Conservation (phyloP, 2,888 invertebrate species). For the Morpho deidamia region DNA sequence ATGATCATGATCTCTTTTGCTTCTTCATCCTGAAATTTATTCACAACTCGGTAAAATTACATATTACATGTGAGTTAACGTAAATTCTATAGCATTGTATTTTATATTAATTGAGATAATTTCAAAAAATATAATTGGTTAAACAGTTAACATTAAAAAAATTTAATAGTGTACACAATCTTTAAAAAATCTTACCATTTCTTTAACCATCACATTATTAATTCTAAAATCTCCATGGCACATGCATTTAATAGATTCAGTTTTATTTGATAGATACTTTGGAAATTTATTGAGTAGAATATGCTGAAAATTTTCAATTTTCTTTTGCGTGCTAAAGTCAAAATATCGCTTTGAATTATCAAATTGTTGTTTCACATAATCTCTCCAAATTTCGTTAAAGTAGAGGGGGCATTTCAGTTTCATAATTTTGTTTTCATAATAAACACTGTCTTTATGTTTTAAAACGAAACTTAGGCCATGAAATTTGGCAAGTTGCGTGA, state of each 20-base stretch:
- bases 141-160: no score
- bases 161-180: no score
- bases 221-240: slow-evolving; percentile 40
- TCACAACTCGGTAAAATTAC: no score
- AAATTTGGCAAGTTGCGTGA: slow-evolving; percentile 34
- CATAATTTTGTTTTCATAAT: slow-evolving; percentile 30
- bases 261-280: slow-evolving; percentile 26
- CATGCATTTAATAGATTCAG: slow-evolving; percentile 26
- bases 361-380: slow-evolving; percentile 29
- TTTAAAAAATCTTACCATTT: slow-evolving; percentile 29
- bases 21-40: slow-evolving; percentile 35
- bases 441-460: slow-evolving; percentile 27
- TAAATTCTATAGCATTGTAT: no score
- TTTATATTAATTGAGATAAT: no score
- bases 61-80: no score
- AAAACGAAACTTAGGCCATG: slow-evolving; percentile 34
- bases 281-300: slow-evolving; percentile 24
- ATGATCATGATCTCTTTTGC: slow-evolving; percentile 33
- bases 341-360: slow-evolving; percentile 27
- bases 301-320: slow-evolving; percentile 22
- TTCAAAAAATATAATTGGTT: no score
- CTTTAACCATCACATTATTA: slow-evolving; percentile 36
- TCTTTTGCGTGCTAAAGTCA: slow-evolving; percentile 26
- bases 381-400: slow-evolving; percentile 29
- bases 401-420: slow-evolving; percentile 20